These are phyloP conservation scores for western clawed frog (Xenopus tropicalis) DNA, from an alignment of 2,113 vertebrate species.

Conservation along the genomic window DNA sequence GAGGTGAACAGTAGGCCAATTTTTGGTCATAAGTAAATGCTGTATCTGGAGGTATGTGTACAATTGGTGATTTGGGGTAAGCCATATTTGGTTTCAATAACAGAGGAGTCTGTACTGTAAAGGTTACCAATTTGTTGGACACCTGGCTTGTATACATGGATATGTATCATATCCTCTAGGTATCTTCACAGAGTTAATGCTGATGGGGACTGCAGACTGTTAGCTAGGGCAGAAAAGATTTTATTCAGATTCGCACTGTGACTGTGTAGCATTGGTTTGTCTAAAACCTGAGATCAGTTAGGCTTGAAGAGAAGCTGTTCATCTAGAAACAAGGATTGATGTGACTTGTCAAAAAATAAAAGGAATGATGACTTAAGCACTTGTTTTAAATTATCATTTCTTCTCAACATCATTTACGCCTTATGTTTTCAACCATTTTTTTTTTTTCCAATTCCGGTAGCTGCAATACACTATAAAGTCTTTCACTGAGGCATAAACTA, in stretches of 20 bases:
- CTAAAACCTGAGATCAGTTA: slow-evolving; percentile 42
- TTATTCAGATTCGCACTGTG: slow-evolving; percentile 34
- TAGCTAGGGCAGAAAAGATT: slow-evolving; percentile 36
- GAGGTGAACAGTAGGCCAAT: no score
- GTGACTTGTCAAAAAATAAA: slow-evolving; percentile 16
- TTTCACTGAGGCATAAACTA: slow-evolving; percentile 17
- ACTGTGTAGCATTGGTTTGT: slow-evolving; percentile 26
- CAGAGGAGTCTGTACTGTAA: no score
- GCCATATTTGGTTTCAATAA: no score
- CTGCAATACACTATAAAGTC: slow-evolving; percentile 20
- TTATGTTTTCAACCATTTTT: slow-evolving; percentile 30
- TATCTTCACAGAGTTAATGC: no score
- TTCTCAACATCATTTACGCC: slow-evolving; percentile 25
- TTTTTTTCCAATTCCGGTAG: not conserved
- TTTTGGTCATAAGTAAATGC: no score
- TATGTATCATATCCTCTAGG: no score
- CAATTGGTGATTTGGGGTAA: no score
- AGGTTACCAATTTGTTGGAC: no score
- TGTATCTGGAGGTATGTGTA: no score
- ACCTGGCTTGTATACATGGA: no score
- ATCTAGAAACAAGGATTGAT: slow-evolving; percentile 42
- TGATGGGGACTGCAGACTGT: no score
- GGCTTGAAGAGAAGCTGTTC: slow-evolving; percentile 43
- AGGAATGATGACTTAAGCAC: slow-evolving; percentile 39
- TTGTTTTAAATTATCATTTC: slow-evolving; percentile 39